A percentile compares a stretch with the other conserved stretches of the same genome.
These are phyloP conservation scores for Mimachlamys varia DNA, from an alignment of 2,888 invertebrate species.

Conservation along the genomic window DNA sequence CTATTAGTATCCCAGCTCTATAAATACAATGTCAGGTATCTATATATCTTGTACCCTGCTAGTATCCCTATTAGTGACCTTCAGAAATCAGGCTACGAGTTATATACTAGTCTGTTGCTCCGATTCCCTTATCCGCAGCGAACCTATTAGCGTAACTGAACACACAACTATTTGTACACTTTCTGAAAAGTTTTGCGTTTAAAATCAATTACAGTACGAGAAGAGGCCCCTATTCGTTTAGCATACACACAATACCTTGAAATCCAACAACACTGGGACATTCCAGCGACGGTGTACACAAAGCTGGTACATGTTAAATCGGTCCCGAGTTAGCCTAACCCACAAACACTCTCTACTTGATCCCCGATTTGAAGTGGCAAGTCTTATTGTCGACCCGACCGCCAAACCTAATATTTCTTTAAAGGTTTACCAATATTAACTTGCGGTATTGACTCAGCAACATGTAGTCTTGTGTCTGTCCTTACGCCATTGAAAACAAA, in stretches of 20 bases:
- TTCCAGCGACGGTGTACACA: not conserved
- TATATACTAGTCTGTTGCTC: too few species aligned
- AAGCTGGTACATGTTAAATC: not conserved
- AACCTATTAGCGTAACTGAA: too few species aligned
- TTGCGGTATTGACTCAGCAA: not conserved
- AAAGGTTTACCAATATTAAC: slow-evolving; percentile 14
- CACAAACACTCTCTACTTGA: not conserved
- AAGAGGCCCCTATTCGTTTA: not conserved
- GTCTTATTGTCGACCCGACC: not conserved
- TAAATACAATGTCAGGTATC: too few species aligned
- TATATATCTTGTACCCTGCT: too few species aligned
- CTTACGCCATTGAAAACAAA: slow-evolving; percentile 21
- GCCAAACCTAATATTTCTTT: slow-evolving; percentile 10
- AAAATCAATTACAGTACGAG: not conserved
- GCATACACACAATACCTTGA: not conserved
- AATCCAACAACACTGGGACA: not conserved
- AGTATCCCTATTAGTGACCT: too few species aligned
- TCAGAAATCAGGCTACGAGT: too few species aligned
- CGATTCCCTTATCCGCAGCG: too few species aligned
- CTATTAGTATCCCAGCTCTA: too few species aligned
- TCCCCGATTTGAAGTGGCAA: not conserved
- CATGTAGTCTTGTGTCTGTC: not conserved
- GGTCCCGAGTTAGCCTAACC: not conserved
- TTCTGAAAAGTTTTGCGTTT: not conserved
- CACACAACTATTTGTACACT: not conserved